Conservation (phyloP, 2,888 invertebrate genomes). For the Myopa testacea region DNA sequence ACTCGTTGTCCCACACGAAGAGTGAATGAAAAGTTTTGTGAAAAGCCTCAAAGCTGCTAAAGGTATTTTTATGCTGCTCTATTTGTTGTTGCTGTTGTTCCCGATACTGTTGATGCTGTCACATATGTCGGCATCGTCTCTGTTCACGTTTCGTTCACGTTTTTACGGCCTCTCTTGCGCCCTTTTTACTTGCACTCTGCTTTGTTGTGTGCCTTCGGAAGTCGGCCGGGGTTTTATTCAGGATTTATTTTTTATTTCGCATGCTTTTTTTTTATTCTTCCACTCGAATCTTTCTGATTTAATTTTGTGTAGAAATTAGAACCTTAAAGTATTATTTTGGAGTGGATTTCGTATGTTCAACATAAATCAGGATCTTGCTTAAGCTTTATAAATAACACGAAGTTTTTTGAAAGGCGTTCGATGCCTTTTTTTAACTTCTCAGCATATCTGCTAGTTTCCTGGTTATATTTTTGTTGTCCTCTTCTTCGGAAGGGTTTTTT, state of each 20-base stretch:
- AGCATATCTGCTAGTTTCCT: too few relatives aligned
- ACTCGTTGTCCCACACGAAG: neutral
- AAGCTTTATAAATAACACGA: too few relatives aligned
- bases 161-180: neutral
- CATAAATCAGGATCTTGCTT: too few relatives aligned
- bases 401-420: too few relatives aligned
- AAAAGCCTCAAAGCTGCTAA: conserved; percentile 28
- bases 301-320: neutral
- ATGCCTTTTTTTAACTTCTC: too few relatives aligned
- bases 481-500: too few relatives aligned
- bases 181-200: neutral
- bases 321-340: too few relatives aligned
- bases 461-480: too few relatives aligned
- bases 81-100: conserved; percentile 3
- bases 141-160: neutral
- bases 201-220: neutral
- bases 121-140: neutral
- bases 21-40: too few relatives aligned
- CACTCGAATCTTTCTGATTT: neutral
- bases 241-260: neutral
- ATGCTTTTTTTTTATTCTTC: neutral
- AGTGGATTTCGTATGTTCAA: too few relatives aligned
- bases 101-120: neutral
- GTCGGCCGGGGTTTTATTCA: neutral
- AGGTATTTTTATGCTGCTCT: conserved; percentile 7